Conservation (phyloP, 2,113 vertebrate species). For the Amphiprion percula region DNA sequence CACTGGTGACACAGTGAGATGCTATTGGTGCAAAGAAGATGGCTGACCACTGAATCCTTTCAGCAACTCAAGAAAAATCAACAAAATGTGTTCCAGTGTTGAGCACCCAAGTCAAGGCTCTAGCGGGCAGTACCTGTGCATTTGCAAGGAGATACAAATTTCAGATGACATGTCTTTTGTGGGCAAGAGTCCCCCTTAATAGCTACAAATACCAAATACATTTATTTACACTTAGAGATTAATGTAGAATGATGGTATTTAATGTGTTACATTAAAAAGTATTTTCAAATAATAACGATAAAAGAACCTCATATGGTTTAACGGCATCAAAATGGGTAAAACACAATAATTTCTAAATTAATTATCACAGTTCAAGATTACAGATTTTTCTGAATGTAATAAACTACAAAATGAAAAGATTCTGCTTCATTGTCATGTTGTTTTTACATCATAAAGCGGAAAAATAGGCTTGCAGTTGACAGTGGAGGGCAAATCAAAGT, state of each 20-base stretch:
- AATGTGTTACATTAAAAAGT: not conserved
- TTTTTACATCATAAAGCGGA: slow-evolving; percentile 36
- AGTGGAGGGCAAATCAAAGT: slow-evolving; percentile 72
- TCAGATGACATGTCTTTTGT: no score
- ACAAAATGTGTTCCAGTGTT: no score
- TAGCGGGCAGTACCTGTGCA: no score
- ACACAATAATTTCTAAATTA: not conserved
- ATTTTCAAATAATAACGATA: not conserved
- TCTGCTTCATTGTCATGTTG: slow-evolving; percentile 4
- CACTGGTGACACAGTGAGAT: not conserved
- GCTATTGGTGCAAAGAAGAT: not conserved
- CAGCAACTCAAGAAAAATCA: no score
- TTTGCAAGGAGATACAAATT: no score
- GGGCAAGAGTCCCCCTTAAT: no score
- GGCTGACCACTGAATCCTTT: no score
- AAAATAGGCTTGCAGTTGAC: slow-evolving; percentile 52
- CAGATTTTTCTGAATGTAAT: not conserved
- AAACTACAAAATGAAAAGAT: not conserved
- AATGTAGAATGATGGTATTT: no score
- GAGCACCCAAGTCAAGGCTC: no score
- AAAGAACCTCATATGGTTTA: not conserved
- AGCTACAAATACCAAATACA: no score
- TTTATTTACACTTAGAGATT: not conserved
- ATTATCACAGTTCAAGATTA: not conserved
- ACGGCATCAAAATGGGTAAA: not conserved